Percentiles rank a stretch among this genome's conserved stretches.
These are phyloP conservation scores for Clarias batrachus DNA, from an alignment of 2,113 vertebrate species.

Conservation along the genomic window DNA sequence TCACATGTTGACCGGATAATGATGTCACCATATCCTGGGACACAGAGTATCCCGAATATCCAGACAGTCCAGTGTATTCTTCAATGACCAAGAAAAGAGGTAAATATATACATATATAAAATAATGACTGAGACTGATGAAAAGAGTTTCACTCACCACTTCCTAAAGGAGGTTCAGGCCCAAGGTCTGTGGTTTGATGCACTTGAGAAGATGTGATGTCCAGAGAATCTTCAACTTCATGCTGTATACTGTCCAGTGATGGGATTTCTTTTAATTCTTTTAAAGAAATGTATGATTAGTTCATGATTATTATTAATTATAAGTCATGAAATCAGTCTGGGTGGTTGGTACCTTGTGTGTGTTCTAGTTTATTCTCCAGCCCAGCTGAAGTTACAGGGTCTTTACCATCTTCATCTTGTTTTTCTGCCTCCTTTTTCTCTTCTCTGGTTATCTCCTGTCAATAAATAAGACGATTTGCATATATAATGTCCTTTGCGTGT, in stretches of 20 bases:
- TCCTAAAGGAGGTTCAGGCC: slow-evolving; percentile 20
- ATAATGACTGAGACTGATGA: neutral
- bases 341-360: slow-evolving; percentile 14
- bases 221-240: neutral
- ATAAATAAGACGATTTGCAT: neutral
- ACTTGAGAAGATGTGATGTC: neutral
- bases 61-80: slow-evolving; percentile 32
- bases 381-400: slow-evolving; percentile 34
- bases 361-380: slow-evolving; percentile 32
- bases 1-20: neutral
- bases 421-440: neutral
- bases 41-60: slow-evolving; percentile 20
- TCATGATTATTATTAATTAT: neutral
- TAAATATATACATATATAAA: neutral
- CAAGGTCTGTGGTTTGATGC: neutral
- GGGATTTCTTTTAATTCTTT: neutral
- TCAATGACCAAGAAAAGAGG: neutral
- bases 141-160: slow-evolving; percentile 28
- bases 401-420: neutral
- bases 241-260: slow-evolving; percentile 6
- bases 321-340: neutral
- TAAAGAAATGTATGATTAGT: neutral
- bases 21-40: slow-evolving; percentile 6
- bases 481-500: neutral
- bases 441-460: slow-evolving; percentile 14